Evolutionary conservation across 2,888 invertebrate species (phyloP).

Genomic region (Auanema sp.): DNA sequence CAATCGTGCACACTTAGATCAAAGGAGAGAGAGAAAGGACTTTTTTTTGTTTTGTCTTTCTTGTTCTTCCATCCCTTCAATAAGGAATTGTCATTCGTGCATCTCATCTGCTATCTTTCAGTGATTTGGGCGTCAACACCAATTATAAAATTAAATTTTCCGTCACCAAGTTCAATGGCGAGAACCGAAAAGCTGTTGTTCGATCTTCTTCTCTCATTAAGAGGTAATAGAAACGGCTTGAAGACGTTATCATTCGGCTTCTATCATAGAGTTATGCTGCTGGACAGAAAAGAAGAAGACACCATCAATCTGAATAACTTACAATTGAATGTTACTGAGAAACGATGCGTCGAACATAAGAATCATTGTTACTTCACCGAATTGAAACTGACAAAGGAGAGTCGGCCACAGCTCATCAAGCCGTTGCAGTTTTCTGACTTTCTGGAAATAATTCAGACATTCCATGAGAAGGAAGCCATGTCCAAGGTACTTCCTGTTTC

Average conservation of each 20-base stretch:
- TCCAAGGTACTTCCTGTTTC: no score
- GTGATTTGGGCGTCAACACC: slow-evolving; percentile 15
- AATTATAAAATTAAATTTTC: slow-evolving; percentile 18
- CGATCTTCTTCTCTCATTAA: slow-evolving; percentile 18
- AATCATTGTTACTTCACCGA: slow-evolving; percentile 22
- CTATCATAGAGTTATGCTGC: slow-evolving; percentile 13
- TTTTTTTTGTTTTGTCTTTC: no score
- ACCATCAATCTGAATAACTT: slow-evolving; percentile 8
- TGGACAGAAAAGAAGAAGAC: slow-evolving; percentile 19
- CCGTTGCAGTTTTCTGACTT: slow-evolving; percentile 29
- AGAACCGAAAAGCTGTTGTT: slow-evolving; percentile 18
- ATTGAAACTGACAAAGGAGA: slow-evolving; percentile 25
- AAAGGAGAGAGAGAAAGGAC: no score
- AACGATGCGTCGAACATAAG: slow-evolving; percentile 9
- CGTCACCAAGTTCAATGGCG: slow-evolving; percentile 19
- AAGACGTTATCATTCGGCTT: not conserved
- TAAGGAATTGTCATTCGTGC: not conserved
- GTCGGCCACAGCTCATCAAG: slow-evolving; percentile 18
- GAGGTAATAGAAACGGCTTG: slow-evolving; percentile 13
- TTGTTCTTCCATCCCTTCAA: no score
- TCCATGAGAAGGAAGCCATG: slow-evolving; percentile 32
- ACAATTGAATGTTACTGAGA: slow-evolving; percentile 10
- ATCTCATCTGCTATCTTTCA: slow-evolving; percentile 6
- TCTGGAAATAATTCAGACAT: slow-evolving; percentile 24
- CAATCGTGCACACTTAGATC: no score